Base-by-base conservation (phyloP, 2,797 vertebrate species). In the Platalea minor region DNA sequence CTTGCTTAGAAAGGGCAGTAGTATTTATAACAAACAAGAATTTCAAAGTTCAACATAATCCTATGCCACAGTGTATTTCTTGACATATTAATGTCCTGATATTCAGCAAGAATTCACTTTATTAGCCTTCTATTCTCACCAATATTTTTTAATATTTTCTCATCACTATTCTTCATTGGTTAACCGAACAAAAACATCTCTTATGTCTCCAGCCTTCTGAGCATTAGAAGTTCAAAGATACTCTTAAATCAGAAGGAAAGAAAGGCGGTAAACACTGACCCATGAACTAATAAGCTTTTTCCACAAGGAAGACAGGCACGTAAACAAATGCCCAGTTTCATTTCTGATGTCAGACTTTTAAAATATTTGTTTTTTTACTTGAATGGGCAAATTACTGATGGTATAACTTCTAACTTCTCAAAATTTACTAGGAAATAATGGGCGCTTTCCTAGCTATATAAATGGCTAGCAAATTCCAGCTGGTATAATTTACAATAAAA, bases 1-100 rank as follows among this genome's bases (percentile, higher is more conserved):
- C 13, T 5, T 1, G 9, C 26, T 83, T n/a, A 48, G 18, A 51
- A 53, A 88, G 31, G 12, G 50, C 39, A 82, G 14, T 0, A 59
- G 25, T 17, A 61, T 1, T 85, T 41, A 53, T 53, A 73, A 43
- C 11, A 50, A 84, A 78, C 7, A 54, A n/a, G 17, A 57, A 51
- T 11, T 70, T 7, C 7, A 2, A 87, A 76, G 19, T 39, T 21
- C 18, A 73, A 13, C 23, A 57, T n/a, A 87, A 57, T 15, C 13
- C 37, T 25, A 46, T 2, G 21, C 11, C 29, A 1, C 4, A 31
- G 31, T 0, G 0, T 16, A 35, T 41, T 45, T 60, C 19, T 7
- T 53, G 28, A 63, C 31, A 24, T 43, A 54, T 7, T 35, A 19
- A 33, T 20, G 10, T 17, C 31, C 11, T n/a, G 63, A 65, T 35